Percentiles rank a stretch among this genome's conserved stretches.
These are phyloP conservation scores for Percina caprodes DNA, from an alignment of 2,113 vertebrate genomes.

Conservation along the genomic window DNA sequence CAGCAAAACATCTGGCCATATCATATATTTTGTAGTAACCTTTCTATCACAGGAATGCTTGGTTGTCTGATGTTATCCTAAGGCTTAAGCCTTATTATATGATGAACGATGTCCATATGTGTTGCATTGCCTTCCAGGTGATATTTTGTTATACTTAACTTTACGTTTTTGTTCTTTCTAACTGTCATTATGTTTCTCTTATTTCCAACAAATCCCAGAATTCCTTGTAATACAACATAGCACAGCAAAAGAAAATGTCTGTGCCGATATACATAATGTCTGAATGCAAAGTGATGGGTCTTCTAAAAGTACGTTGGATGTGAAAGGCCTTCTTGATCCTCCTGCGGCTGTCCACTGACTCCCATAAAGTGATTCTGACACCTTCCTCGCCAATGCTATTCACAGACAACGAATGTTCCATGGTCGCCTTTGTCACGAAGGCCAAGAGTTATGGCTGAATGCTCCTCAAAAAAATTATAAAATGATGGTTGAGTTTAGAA, in stretches of 20 bases:
- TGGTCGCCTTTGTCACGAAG: background rate
- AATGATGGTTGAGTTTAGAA: background rate
- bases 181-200: background rate
- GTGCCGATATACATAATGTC: background rate
- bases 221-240: background rate
- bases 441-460: background rate
- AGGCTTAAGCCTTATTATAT: background rate
- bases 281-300: background rate
- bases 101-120: background rate
- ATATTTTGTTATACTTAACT: background rate
- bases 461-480: background rate
- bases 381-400: background rate
- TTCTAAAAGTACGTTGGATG: background rate
- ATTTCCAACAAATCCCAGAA: background rate
- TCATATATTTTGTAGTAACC: background rate
- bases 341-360: background rate
- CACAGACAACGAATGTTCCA: background rate
- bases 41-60: conserved; percentile 4
- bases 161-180: background rate
- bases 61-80: background rate
- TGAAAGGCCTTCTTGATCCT: background rate
- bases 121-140: background rate
- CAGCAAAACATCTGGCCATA: conserved; percentile 24
- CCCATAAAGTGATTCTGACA: background rate
- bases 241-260: background rate